Evolutionary conservation across 2,797 vertebrate genomes (phyloP).

Genomic region (Corythornis leucogaster): DNA sequence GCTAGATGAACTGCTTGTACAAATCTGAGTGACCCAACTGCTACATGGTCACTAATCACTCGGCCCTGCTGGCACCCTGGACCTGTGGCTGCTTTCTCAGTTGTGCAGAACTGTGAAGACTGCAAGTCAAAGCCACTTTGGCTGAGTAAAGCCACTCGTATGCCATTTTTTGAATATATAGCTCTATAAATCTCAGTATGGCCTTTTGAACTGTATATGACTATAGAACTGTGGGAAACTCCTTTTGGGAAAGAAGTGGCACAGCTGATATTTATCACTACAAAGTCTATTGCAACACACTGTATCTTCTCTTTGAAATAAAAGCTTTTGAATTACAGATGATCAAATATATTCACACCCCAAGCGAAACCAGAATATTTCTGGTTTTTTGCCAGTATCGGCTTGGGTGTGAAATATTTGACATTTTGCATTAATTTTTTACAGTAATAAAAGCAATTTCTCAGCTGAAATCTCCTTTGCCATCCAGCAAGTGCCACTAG

Average conservation of each 20-base stretch:
- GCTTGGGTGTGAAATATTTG: constrained; percentile 59
- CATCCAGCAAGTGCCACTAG: neutral
- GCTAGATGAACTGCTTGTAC: neutral
- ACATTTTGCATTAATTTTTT: constrained; percentile 64
- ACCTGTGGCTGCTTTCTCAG: constrained; percentile 1
- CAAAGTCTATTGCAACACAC: constrained; percentile 64
- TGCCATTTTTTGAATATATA: constrained; percentile 29
- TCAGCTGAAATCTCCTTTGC: constrained; percentile 43
- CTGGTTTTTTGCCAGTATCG: constrained; percentile 62
- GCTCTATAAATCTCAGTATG: constrained; percentile 49
- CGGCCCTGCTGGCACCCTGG: neutral
- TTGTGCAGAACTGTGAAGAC: neutral
- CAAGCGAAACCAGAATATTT: constrained; percentile 59
- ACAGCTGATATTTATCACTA: constrained; percentile 64
- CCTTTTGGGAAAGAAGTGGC: constrained; percentile 67
- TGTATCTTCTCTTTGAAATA: constrained; percentile 58
- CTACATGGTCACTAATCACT: neutral
- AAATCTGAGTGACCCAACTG: neutral
- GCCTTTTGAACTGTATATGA: constrained; percentile 64
- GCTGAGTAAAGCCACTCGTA: neutral
- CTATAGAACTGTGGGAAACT: constrained; percentile 66
- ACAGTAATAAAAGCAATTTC: constrained; percentile 36
- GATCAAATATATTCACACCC: constrained; percentile 64
- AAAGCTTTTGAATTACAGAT: constrained; percentile 65
- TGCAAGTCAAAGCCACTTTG: neutral